phyloP scores from a whole-genome alignment of 2,797 vertebrate species.

The Pyrocephalus nanus region DNA sequence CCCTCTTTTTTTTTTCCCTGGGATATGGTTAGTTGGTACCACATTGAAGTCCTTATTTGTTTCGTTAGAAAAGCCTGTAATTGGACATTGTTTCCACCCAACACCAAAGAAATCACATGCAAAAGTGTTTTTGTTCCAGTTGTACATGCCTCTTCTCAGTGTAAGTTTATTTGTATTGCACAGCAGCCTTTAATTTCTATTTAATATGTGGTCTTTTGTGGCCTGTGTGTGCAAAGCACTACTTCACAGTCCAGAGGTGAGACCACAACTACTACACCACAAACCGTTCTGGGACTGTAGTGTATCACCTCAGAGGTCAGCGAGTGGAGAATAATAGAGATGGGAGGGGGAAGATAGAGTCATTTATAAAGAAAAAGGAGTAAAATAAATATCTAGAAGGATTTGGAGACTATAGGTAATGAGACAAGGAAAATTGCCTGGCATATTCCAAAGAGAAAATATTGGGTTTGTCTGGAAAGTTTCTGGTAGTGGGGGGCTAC shows the following conservation, averaged over 20 bases:
- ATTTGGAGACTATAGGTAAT: neutral
- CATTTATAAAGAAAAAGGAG: neutral
- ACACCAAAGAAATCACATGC: neutral
- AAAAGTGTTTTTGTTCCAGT: neutral
- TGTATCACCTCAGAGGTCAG: neutral
- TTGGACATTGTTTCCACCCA: constrained; percentile 8
- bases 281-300: neutral
- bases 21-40: constrained; percentile 25
- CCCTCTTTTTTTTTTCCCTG: neutral
- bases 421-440: neutral
- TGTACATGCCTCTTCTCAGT: neutral
- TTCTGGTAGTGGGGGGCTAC: neutral
- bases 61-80: constrained; percentile 42
- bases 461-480: neutral
- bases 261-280: constrained; percentile 19
- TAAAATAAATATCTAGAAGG: neutral
- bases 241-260: constrained; percentile 3
- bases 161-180: neutral
- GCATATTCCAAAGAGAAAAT: neutral
- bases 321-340: neutral
- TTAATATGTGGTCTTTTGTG: constrained; percentile 6
- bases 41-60: constrained; percentile 41
- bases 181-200: constrained; percentile 12
- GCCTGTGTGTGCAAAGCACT: neutral
- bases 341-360: neutral